A percentile compares a stretch with the other conserved stretches of the same genome.
phyloP scores from a whole-genome alignment of 2,113 vertebrate genomes.

The Salvelinus alpinus region DNA sequence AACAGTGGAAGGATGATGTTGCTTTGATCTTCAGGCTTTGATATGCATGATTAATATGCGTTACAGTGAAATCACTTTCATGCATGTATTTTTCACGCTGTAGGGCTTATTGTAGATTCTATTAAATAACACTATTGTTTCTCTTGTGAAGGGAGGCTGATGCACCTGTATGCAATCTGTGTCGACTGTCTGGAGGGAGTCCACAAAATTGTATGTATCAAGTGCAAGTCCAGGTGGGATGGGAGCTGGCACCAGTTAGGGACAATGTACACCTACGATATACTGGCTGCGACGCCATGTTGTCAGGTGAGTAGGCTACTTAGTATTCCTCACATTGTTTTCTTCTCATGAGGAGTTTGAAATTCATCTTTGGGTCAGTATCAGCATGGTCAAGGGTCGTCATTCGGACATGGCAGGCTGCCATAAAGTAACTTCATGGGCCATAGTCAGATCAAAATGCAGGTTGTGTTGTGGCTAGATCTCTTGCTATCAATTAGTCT shows the following conservation, averaged over 20 bases:
- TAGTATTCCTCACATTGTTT: too few relatives aligned
- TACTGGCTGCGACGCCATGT: constrained; percentile 95
- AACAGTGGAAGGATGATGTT: background rate
- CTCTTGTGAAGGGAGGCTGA: constrained; percentile 85
- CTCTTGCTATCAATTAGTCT: too few relatives aligned
- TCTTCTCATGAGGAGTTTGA: too few relatives aligned
- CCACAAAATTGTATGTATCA: constrained; percentile 99
- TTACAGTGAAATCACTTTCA: too few relatives aligned
- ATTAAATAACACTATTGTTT: background rate
- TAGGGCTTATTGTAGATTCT: too few relatives aligned
- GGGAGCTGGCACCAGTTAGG: constrained; percentile 99
- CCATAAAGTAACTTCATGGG: too few relatives aligned
- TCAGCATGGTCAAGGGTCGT: too few relatives aligned
- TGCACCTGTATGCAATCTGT: constrained; percentile 97
- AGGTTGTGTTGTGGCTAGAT: too few relatives aligned
- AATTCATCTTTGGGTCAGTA: too few relatives aligned
- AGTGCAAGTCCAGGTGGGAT: constrained; percentile 98
- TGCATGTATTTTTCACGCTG: too few relatives aligned
- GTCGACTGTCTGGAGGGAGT: constrained; percentile 99
- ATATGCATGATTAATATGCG: background rate
- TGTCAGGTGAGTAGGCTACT: constrained; percentile 85
- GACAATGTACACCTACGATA: constrained; percentile 98
- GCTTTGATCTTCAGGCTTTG: background rate
- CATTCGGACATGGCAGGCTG: too few relatives aligned
- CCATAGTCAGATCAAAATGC: too few relatives aligned